Evolutionary conservation across 2,113 vertebrate genomes (phyloP).

Genomic region (Syrrhaptes paradoxus): DNA sequence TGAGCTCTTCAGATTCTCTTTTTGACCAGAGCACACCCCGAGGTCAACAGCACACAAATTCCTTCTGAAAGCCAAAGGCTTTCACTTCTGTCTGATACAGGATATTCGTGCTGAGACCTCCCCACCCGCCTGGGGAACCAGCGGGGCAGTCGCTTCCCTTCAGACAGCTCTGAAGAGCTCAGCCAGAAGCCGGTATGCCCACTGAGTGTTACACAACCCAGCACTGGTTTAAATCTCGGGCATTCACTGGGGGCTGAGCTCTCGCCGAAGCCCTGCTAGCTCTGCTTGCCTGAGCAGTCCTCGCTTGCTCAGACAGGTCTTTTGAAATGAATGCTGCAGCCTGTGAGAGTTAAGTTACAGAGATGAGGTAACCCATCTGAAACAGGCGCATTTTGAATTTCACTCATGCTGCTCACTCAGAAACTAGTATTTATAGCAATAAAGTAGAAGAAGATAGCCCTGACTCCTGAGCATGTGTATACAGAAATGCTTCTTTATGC

Average conservation of each 20-base stretch:
- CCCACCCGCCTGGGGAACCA: not conserved
- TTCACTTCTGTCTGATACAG: not conserved
- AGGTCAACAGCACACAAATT: not conserved
- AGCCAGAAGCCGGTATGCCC: not conserved
- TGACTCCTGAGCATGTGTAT: not conserved
- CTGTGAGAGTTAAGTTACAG: not conserved
- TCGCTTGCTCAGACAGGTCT: not conserved
- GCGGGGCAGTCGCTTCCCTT: not conserved
- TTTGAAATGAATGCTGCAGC: not conserved
- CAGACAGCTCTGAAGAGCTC: not conserved
- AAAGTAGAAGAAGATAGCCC: not conserved
- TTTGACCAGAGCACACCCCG: not conserved
- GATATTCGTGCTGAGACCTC: not conserved
- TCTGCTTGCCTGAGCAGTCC: not conserved
- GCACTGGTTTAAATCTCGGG: not conserved
- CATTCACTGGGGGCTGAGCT: rapidly evolving
- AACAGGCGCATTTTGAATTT: not conserved
- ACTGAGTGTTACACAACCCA: not conserved
- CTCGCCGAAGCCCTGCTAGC: not conserved
- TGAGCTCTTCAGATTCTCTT: not conserved
- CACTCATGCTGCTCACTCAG: not conserved
- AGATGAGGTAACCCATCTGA: not conserved
- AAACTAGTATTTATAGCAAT: not conserved
- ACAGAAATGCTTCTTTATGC: not conserved
- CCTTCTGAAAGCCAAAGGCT: not conserved